These are phyloP conservation scores for Orthosia incerta DNA, from an alignment of 2,888 invertebrate species.

Conservation along the genomic window DNA sequence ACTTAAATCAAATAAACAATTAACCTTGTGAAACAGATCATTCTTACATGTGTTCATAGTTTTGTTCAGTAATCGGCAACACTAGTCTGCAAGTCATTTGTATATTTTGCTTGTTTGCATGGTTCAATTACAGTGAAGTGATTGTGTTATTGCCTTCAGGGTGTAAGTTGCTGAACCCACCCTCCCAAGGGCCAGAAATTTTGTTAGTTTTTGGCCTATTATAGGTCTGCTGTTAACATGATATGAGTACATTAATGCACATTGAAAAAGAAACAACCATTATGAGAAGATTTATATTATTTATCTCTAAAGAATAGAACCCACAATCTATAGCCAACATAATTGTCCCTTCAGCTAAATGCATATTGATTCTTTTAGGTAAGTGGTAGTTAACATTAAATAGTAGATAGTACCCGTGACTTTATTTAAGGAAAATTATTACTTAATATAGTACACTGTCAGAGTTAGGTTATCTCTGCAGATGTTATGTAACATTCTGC, in stretches of 20 bases:
- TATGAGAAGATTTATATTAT: neutral
- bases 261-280: neutral
- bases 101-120: neutral
- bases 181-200: neutral
- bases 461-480: slow-evolving; percentile 75
- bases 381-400: too few relatives aligned
- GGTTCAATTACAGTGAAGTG: neutral
- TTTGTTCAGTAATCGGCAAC: neutral
- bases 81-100: neutral
- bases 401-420: neutral
- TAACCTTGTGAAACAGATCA: neutral
- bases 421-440: neutral
- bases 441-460: slow-evolving; percentile 7
- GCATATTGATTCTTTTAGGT: neutral
- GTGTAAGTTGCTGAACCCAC: neutral
- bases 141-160: neutral
- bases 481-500: slow-evolving; percentile 78
- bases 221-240: neutral
- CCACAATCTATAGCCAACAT: neutral
- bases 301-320: neutral
- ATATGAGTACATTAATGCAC: neutral
- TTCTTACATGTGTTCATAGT: neutral
- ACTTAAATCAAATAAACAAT: too few relatives aligned
- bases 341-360: neutral
- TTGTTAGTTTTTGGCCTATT: neutral